Conservation (phyloP, 2,113 vertebrate species). For the Reinhardtius hippoglossoides region DNA sequence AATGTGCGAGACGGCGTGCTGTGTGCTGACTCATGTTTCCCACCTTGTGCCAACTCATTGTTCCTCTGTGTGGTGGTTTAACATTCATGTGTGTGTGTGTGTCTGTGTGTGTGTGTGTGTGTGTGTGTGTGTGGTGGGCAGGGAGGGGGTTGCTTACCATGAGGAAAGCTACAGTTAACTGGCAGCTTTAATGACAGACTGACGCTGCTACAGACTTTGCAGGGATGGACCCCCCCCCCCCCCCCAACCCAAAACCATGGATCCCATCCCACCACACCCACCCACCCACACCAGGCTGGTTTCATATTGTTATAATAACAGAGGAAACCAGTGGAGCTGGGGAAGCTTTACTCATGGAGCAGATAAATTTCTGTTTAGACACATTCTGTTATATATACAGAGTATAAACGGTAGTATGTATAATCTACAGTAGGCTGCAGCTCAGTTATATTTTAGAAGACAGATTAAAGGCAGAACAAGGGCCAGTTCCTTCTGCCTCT, state of each 20-base stretch:
- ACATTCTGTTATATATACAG: neutral
- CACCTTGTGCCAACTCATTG: constrained; percentile 70
- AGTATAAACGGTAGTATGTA: neutral
- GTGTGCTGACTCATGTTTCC: constrained; percentile 71
- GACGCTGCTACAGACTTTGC: constrained; percentile 25
- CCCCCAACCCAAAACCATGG: neutral
- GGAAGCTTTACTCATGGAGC: constrained; percentile 26
- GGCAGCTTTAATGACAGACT: constrained; percentile 73
- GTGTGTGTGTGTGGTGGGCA: constrained; percentile 27
- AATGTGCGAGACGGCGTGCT: constrained; percentile 42
- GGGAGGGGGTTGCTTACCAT: constrained; percentile 53
- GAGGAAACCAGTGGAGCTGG: constrained; percentile 29
- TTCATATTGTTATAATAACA: constrained; percentile 72
- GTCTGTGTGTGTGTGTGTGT: constrained; percentile 33
- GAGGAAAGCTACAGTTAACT: constrained; percentile 72
- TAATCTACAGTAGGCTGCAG: neutral
- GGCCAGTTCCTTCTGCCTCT: neutral
- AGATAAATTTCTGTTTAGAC: constrained; percentile 38
- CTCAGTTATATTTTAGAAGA: neutral
- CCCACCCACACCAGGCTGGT: constrained; percentile 60
- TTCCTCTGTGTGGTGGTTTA: constrained; percentile 59
- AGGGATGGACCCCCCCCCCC: constrained; percentile 40
- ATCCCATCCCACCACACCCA: constrained; percentile 42
- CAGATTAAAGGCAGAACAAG: neutral
- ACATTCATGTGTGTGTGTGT: constrained; percentile 50